Percentiles rank a stretch among this genome's conserved stretches.
Evolutionary conservation across 2,888 invertebrate species (phyloP).

Genomic region (Tortricodes alternella): DNA sequence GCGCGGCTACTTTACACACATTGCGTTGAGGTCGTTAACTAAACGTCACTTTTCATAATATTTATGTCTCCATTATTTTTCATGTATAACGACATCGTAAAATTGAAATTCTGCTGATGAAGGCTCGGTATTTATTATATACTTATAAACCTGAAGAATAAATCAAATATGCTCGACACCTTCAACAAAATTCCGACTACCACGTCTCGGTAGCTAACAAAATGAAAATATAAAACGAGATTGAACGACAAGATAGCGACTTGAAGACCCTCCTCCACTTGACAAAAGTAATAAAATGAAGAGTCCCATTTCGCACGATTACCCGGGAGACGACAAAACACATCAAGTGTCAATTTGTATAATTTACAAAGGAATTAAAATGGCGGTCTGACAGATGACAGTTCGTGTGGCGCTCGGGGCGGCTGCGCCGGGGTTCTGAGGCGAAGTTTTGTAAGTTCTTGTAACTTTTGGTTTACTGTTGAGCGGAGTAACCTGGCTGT

Average conservation of each 20-base stretch:
- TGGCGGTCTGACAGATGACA: slow-evolving; percentile 72
- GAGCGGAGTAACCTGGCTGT: neutral
- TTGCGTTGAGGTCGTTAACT: slow-evolving; percentile 70
- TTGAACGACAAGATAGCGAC: slow-evolving; percentile 42
- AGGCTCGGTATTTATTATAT: slow-evolving; percentile 33
- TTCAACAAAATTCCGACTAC: slow-evolving; percentile 18
- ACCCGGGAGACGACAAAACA: slow-evolving; percentile 77
- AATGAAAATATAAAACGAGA: slow-evolving; percentile 40
- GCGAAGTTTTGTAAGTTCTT: slow-evolving; percentile 35
- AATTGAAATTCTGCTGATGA: slow-evolving; percentile 56
- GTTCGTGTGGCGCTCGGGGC: slow-evolving; percentile 51
- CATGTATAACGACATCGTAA: slow-evolving; percentile 69
- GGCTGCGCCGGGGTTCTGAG: slow-evolving; percentile 36
- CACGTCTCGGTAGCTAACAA: slow-evolving; percentile 35
- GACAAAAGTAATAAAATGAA: slow-evolving; percentile 63
- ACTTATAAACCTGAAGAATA: slow-evolving; percentile 17
- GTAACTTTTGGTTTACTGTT: neutral
- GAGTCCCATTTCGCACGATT: slow-evolving; percentile 69
- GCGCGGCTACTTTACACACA: slow-evolving; percentile 73
- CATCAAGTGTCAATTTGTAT: slow-evolving; percentile 77
- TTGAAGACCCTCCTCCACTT: slow-evolving; percentile 47
- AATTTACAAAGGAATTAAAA: slow-evolving; percentile 75
- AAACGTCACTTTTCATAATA: slow-evolving; percentile 77
- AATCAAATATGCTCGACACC: slow-evolving; percentile 25
- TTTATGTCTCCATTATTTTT: slow-evolving; percentile 79